Base-by-base conservation (phyloP, 2,888 invertebrate species). In the Coenonympha glycerion region DNA sequence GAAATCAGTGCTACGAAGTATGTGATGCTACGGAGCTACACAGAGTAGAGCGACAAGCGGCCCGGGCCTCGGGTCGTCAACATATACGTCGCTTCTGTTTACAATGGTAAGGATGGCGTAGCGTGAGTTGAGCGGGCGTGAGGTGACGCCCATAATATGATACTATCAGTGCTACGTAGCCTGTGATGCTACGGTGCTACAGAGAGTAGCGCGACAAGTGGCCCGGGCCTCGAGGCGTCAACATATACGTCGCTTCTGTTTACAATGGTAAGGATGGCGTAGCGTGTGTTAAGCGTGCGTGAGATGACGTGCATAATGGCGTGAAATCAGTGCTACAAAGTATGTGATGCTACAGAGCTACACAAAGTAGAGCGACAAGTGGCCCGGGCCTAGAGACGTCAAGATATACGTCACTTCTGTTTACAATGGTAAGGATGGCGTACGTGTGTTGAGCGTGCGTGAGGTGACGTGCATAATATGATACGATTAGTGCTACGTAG, bases 31-130 rank as follows among this genome's bases (percentile, higher is more conserved):
- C 79, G 85, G 64, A 88, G 88, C 48, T 73, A 69, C 69, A 77
- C 82, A 24, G 69, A 74, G 48, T 73, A 73, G 54, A 75, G 76
- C 59, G 82, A 82, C 66, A 83, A 84, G 70, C 88, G 88, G 81
- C 90, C 90, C 3, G 89, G 89, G 36, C 89, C 90, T 2, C 79
- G 90, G 13, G 86, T 88, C 34, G 86, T 89, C 64, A 90, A 90
- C 72, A 88, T 90, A 64, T 90, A 80, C 68, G 85, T 90, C 54
- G 88, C 89, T 33, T 88, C 88, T 6, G 86, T 88, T 56, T 88
- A 85, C 65, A 88, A 88, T 76, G 89, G 90, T 89, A 62, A 71
- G 75, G 6, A 84, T 82, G 81, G 60, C 68, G 71, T 64, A 71
- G 70, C 63, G 65, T 57, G 62, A 65, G 33, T 65, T 57, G 44